These are phyloP conservation scores for Porites lutea DNA, from an alignment of 64 coral and sea anemone genomes.

Conservation along the genomic window DNA sequence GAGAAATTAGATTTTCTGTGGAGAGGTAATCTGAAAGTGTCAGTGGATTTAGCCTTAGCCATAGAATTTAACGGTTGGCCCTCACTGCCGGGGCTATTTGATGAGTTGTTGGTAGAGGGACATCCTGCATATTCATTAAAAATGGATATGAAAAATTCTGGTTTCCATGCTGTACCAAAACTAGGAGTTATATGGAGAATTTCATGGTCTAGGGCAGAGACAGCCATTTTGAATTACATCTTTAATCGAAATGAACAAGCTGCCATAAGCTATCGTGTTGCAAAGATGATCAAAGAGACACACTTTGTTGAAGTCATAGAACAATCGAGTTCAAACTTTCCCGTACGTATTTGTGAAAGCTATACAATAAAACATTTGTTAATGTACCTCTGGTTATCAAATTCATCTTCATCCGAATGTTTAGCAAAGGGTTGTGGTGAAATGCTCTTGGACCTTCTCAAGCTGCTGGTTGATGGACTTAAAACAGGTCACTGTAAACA, in stretches of 20 bases:
- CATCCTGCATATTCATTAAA: conserved; percentile 6
- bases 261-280: conserved; percentile 19
- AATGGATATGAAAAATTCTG: conserved; percentile 1
- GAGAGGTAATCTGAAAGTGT: conserved; percentile 17
- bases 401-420: neutral
- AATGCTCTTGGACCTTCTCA: conserved; percentile 22
- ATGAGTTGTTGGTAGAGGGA: neutral
- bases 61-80: conserved; percentile 37
- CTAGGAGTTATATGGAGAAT: conserved; percentile 1
- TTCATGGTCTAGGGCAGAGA: conserved; percentile 37
- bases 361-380: conserved; percentile 31
- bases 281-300: conserved; percentile 33
- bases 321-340: neutral
- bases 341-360: neutral
- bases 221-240: conserved; percentile 8
- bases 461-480: conserved; percentile 1
- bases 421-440: neutral
- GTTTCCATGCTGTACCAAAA: conserved; percentile 23
- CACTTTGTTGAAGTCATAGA: conserved; percentile 23
- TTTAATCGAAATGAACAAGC: conserved; percentile 9
- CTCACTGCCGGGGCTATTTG: neutral
- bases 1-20: conserved; percentile 22
- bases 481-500: neutral
- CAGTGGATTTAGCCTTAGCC: neutral
- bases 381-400: neutral